These are phyloP conservation scores for Spongilla lacustris DNA, from an alignment of 37 sponge, comb jelly and placozoan species.

Conservation along the genomic window DNA sequence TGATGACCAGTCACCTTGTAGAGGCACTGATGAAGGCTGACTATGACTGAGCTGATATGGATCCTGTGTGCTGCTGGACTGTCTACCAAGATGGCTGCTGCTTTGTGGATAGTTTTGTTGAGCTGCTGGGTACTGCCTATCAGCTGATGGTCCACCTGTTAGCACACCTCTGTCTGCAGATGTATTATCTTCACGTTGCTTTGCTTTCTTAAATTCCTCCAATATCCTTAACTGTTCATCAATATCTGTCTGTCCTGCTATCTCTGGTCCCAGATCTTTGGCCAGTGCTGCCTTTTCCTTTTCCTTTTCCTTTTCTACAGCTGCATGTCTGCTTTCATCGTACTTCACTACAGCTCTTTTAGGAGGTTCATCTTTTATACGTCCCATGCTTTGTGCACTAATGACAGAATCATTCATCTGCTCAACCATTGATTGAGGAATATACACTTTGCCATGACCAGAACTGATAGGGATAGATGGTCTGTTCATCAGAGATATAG, in stretches of 20 bases:
- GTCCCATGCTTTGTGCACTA: neutral
- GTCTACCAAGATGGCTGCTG: neutral
- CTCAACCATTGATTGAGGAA: constrained; percentile 15
- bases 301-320: neutral
- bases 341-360: neutral
- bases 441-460: constrained; percentile 7
- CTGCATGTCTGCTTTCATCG: neutral
- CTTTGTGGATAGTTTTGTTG: neutral
- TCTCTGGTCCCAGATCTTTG: neutral
- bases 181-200: neutral
- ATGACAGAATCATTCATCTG: neutral
- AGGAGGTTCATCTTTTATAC: no score
- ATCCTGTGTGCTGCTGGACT: neutral
- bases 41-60: neutral
- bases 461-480: neutral
- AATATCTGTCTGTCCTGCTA: neutral
- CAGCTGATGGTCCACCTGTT: neutral
- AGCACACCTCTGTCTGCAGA: neutral
- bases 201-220: neutral
- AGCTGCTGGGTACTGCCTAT: neutral
- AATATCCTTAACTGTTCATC: neutral
- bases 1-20: neutral
- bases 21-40: neutral
- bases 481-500: neutral
- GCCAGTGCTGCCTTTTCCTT: neutral